Base-by-base conservation (phyloP, 2,888 invertebrate species). In the Diaphora mendica region DNA sequence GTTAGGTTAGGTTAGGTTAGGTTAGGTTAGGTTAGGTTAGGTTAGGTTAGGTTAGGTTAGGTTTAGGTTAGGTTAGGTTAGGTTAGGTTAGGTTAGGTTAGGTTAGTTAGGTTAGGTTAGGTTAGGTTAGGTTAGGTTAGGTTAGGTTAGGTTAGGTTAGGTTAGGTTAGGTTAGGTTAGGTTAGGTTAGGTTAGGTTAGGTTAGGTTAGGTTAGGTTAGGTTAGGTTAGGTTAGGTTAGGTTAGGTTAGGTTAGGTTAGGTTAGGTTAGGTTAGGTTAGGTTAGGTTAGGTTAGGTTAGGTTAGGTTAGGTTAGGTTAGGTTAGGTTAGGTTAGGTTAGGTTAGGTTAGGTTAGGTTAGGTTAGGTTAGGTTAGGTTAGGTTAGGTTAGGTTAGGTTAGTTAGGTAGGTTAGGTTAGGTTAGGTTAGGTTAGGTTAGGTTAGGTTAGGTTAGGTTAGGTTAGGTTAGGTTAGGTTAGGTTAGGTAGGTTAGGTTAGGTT, bases 1-100 rank as follows among this genome's bases (percentile, higher is more conserved):
- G n/a, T 78, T 78, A 78, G 76, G 78, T 76, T 78, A 76, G 76
- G 78, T 78, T 78, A 78, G 78, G 78, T 78, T 78, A 78, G 78
- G 78, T 78, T 78, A 78, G 78, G 75, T 78, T 76, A 76, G 78
- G 76, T 78, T 76, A 74, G 77, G 76, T 77, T 75, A 73, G 76
- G 75, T 77, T 75, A 75, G 77, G 77, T 73, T 77, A 76, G 62
- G 62, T 62, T 62, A 62, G 62, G 62, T 62, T 62, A 62, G 62
- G 62, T 62, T 62, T 17, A n/a, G 62, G 11, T 62, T 17, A n/a
- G 62, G 11, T 62, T 17, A n/a, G 62, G 11, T 62, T 17, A n/a
- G 62, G 11, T 62, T 17, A n/a, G 62, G 11, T 62, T 17, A n/a
- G 62, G 11, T 62, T 17, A n/a, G 62, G 11, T 62, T 17, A n/a